Base-by-base conservation (phyloP, 1,140 invertebrate species). In the Drosophila yakuba region DNA sequence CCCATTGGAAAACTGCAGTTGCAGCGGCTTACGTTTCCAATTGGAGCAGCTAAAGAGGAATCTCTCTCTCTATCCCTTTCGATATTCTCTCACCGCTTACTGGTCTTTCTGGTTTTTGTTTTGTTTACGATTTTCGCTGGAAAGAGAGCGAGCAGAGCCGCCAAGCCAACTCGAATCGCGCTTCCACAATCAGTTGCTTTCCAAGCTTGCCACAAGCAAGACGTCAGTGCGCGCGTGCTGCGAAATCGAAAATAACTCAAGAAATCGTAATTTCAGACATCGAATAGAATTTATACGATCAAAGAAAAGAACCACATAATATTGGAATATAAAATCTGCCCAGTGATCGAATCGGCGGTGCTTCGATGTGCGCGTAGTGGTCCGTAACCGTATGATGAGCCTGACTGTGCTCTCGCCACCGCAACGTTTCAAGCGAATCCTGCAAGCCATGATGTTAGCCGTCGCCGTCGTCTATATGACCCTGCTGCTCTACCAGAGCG, bases 401-500 rank as follows among this genome's bases (percentile, higher is more conserved):
- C 82, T 82, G 74, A 88, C 73, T 84, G 84, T 90, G 88, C 78
- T 90, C 80, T 84, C 91, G 78, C 78, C 92, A 80, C 91, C 91
- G 74, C 91, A 92, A 85, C 91, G 91, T 88, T 92, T 91, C 39
- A 92, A 92, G 83, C 90, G 91, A 75, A 72, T 90, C 60, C 78
- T 92, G 60, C 91, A 92, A 92, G 91, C 91, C 81, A 92, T 92
- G 91, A 89, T 88, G 74, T 78, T 92, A 69, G 91, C 91, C 80
- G 83, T 92, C 39, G 91, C 90, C 69, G 81, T 92, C 20, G 88
- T 92, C 83, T 92, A 92, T 28, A 92, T 85, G 82, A 92, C 91
- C 56, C 72, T 92, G 47, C 47, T 92, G 85, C 86, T 92, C 64
- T 92, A 92, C 62, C 91, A 92, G 78, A 92, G 85, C 78, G 80